Base-by-base conservation (phyloP, 2,113 vertebrate species). In the Ctenomys sociabilis region DNA sequence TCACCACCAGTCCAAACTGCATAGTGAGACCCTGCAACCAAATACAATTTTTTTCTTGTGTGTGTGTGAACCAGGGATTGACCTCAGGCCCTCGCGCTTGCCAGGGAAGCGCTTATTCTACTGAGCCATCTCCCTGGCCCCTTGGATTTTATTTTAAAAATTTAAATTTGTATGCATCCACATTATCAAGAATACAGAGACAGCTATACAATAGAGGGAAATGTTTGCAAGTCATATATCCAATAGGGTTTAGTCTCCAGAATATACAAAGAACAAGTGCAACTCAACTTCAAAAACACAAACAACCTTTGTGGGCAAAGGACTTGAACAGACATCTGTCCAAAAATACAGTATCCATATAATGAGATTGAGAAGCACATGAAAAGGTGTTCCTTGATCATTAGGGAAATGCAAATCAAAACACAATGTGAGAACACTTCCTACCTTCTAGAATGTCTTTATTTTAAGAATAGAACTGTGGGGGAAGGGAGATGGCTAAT, bases 361-460 rank as follows among this genome's bases (percentile, higher is more conserved):
- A 49, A 45, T 24, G 83, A 40, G 32, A 49, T n/a, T 75, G 82
- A 90, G 21, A 59, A 93, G 72, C n/a, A 84, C 12, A 30, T 49
- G 37, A 80, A 90, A 72, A 84, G 43, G 35, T 68, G 13, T 93
- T 70, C 32, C 52, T 52, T 94, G 57, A 24, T 86, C 92, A 75
- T 40, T 81, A 92, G 85, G 45, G 45, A 92, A 59, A 81, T 49
- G 26, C 72, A 95, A 85, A 94, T 68, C 64, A 68, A 88, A 85
- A 70, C 17, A 57, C 43, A 75, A 63, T 43, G 7, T 66, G n/a
- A 80, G 61, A 89, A 35, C 35, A 16, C n/a, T 26, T 85, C 64
- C 64, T 22, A 90, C 45, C n/a, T n/a, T 52, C 52, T 52, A 78
- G 40, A 64, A 75, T 59, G 78, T 49, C 66, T 81, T 91, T 85